phyloP scores from a whole-genome alignment of 2,797 vertebrate species.

The Crypturellus tataupa region DNA sequence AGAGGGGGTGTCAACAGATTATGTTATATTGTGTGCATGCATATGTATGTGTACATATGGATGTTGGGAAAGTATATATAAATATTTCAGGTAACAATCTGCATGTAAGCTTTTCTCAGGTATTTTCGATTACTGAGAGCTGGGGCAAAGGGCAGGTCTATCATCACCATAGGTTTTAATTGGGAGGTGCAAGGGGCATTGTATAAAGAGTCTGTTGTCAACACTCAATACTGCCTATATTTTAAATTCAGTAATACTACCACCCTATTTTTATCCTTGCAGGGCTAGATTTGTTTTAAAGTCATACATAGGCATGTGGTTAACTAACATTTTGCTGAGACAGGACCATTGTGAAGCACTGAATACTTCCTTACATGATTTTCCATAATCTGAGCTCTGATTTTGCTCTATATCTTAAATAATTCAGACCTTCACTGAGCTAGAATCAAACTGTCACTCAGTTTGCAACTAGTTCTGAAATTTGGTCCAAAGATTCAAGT shows the following conservation, averaged over 20 bases:
- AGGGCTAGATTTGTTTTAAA: background rate
- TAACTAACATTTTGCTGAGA: background rate
- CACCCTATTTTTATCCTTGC: background rate
- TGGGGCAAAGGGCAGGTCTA: too few species aligned
- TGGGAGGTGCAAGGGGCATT: fast-evolving
- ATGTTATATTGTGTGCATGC: background rate
- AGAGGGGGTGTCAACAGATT: background rate
- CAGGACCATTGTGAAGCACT: background rate
- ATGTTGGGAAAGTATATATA: background rate
- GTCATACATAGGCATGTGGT: fast-evolving
- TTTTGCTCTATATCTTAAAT: background rate
- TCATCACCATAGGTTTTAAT: background rate
- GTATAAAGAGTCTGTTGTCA: background rate
- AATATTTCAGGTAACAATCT: background rate
- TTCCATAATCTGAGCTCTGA: background rate
- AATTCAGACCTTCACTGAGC: background rate
- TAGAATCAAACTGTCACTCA: background rate
- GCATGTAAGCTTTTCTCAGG: fast-evolving
- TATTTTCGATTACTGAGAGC: background rate
- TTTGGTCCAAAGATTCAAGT: background rate
- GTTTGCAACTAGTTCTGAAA: background rate
- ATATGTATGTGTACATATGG: fast-evolving
- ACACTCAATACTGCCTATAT: background rate
- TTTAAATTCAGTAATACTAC: background rate
- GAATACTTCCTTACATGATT: fast-evolving